These are phyloP conservation scores for Scrobipalpa atriplicella DNA, from an alignment of 2,888 invertebrate species.

Conservation along the genomic window DNA sequence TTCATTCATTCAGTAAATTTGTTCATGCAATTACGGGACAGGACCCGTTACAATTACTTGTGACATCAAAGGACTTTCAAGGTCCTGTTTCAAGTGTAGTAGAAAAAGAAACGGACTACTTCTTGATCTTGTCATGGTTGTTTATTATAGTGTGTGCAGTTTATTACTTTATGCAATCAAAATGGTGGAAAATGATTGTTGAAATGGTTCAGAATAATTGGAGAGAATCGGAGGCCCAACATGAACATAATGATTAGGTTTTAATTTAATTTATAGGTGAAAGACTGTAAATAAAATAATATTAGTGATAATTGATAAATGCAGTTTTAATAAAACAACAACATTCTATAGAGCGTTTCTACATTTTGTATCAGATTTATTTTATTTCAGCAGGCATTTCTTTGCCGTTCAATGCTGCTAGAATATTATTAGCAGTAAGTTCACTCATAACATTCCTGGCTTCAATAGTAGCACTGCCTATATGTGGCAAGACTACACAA, in stretches of 20 bases:
- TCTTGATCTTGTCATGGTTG: constrained; percentile 91
- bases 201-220: constrained; percentile 93
- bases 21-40: constrained; percentile 89
- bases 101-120: constrained; percentile 90
- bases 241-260: constrained; percentile 87
- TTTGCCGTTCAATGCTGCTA: constrained; percentile 87
- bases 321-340: neutral
- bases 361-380: constrained; percentile 34
- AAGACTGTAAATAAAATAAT: constrained; percentile 30
- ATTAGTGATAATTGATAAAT: neutral
- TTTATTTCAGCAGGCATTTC: constrained; percentile 87
- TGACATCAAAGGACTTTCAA: constrained; percentile 88
- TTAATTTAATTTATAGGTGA: constrained; percentile 30
- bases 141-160: constrained; percentile 90
- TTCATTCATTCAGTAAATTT: constrained; percentile 91
- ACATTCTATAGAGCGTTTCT: neutral
- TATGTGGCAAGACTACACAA: constrained; percentile 92
- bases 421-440: constrained; percentile 92
- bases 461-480: constrained; percentile 94
- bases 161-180: constrained; percentile 90
- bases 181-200: constrained; percentile 89
- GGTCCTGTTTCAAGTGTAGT: constrained; percentile 92
- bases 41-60: constrained; percentile 84
- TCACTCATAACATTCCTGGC: constrained; percentile 92
- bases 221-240: constrained; percentile 93